Percentiles rank a stretch among this genome's conserved stretches.
phyloP scores from a whole-genome alignment of 2,888 invertebrate genomes.

The Tiliacea citrago region DNA sequence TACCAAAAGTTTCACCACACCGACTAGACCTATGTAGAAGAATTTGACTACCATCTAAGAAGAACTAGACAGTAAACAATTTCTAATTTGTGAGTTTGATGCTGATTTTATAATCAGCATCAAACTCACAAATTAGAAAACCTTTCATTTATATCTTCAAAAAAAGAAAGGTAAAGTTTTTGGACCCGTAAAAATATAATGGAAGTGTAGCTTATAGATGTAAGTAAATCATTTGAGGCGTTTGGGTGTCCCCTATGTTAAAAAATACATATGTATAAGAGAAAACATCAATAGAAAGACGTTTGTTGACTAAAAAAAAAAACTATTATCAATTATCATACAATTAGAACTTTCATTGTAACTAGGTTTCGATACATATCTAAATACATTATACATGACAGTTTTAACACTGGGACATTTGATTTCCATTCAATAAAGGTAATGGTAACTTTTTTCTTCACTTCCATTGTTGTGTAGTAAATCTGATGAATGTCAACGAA shows the following conservation, averaged over 20 bases:
- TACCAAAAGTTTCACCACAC: background rate
- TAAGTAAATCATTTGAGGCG: background rate
- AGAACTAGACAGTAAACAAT: background rate
- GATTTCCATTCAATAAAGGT: conserved; percentile 49
- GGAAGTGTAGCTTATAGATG: background rate
- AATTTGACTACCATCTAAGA: background rate
- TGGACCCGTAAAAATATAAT: background rate
- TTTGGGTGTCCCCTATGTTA: background rate
- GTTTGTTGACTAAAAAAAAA: conserved; percentile 14
- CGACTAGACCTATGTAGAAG: background rate
- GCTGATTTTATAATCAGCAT: no score
- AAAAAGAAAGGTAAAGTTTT: background rate
- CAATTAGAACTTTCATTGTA: conserved; percentile 30
- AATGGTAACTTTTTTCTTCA: conserved; percentile 30
- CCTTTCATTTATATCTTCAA: no score
- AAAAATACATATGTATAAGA: background rate
- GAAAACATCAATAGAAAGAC: background rate
- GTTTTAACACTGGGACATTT: conserved; percentile 10
- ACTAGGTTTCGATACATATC: conserved; percentile 29
- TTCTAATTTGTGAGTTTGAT: background rate
- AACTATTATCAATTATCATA: conserved; percentile 17
- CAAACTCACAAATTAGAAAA: no score
- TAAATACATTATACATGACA: conserved; percentile 27
- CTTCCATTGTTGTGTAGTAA: conserved; percentile 36
- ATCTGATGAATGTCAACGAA: conserved; percentile 45